Evolutionary conservation across 2,797 vertebrate species (phyloP), one percentile per base, ranked within the genome.

Genomic region (Coregonus suidteri): DNA sequence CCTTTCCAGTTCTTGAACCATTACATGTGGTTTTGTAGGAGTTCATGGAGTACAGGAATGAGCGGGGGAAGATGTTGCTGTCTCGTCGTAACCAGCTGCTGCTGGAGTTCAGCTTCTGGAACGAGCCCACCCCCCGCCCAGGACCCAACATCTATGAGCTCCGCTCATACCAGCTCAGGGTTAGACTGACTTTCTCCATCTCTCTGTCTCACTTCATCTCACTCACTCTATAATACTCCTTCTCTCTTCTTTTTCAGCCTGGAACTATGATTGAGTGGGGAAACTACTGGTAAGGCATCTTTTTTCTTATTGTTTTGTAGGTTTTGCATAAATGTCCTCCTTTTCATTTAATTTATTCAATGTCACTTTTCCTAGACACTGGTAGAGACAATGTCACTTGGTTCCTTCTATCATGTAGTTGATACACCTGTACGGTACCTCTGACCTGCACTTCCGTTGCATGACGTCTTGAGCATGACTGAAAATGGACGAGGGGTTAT

Each of bases 221-320:
- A 2, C 9, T 47, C 41, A 13, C 77, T 18, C 65, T 51, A 3
- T 4, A 0, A 18, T 5, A n/a, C 54, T 84, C 82, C 2, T 88
- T 82, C 89, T 83, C 83, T 56, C 59, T 64, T 84, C 71, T 92
- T 93, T 92, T 93, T 77, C 90, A 99, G 97, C 98, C 98, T 7
- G 97, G 98, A 83, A 98, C 98, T 4, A 99, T 99, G 97, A 99
- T 99, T 62, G 97, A 99, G 83, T 99, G 98, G 98, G 97, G 97
- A 78, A 99, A 99, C 90, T 97, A 98, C 91, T 99, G 98, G 98
- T 98, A 89, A 96, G 93, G 1, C 47, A 18, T 2, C 2, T 74
- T 78, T 71, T 56, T 47, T 0, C 4, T 71, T 18, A 18, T 71
- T 62, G 37, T 5, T 64, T 41, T 53, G 66, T 5, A 15, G 64